Evolutionary conservation across 1,140 invertebrate genomes (phyloP).

Genomic region (Conus betulinus): DNA sequence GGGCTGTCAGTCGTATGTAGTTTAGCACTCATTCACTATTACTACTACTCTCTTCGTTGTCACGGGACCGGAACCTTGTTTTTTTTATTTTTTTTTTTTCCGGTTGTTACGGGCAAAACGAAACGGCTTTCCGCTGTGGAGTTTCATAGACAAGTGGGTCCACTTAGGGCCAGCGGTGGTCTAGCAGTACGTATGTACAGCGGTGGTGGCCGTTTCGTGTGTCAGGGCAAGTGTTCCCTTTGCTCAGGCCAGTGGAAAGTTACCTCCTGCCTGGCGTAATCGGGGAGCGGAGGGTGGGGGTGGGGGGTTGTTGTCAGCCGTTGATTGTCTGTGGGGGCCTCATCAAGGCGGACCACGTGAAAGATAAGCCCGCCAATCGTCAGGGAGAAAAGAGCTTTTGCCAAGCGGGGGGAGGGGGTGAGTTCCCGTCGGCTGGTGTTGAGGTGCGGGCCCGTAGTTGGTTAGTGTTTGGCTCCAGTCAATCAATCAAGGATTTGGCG

Average conservation of each 20-base stretch:
- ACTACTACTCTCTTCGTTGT: too few species aligned
- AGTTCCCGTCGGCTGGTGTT: not conserved
- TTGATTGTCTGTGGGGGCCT: conserved; percentile 1
- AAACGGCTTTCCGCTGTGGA: not conserved
- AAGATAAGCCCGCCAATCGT: conserved; percentile 26
- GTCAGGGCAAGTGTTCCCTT: not conserved
- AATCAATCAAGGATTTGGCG: conserved; percentile 38
- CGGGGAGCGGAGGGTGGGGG: not conserved
- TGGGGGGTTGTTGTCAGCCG: not conserved
- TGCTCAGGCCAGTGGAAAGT: not conserved
- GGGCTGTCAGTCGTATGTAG: too few species aligned
- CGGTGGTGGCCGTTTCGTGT: not conserved
- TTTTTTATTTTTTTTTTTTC: too few species aligned
- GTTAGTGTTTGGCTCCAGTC: conserved; percentile 22
- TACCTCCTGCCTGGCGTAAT: not conserved
- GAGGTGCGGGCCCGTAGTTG: not conserved
- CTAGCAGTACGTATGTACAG: too few species aligned
- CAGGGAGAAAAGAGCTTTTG: conserved; percentile 2
- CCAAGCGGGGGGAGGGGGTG: too few species aligned
- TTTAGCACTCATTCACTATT: too few species aligned
- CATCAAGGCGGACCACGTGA: conserved; percentile 1
- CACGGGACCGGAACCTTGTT: too few species aligned
- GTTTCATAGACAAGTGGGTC: not conserved
- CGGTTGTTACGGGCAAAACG: not conserved
- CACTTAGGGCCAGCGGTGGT: not conserved